These are phyloP conservation scores for Scylla paramamosain DNA, from an alignment of 1,140 invertebrate genomes.

Conservation along the genomic window DNA sequence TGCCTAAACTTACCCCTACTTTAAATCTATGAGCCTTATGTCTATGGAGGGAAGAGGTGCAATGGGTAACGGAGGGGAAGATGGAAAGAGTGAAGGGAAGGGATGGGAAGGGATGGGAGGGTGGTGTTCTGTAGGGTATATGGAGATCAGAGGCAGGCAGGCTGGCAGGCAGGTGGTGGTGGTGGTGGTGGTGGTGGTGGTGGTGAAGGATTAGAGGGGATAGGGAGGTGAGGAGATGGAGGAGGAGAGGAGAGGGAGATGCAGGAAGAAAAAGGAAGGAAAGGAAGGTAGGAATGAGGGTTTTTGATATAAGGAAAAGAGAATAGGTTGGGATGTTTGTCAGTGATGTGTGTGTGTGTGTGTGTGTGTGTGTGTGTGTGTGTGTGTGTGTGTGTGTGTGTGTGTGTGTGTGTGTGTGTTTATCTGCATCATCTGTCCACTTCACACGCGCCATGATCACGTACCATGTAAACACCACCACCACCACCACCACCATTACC, in stretches of 20 bases:
- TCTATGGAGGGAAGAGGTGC: neutral
- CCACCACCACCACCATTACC: too few relatives aligned
- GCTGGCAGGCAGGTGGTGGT: neutral
- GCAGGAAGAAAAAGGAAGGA: neutral
- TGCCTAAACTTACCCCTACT: too few relatives aligned
- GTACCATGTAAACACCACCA: too few relatives aligned
- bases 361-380: conserved; percentile 42
- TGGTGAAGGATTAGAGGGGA: neutral
- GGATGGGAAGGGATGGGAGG: neutral
- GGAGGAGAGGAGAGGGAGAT: neutral
- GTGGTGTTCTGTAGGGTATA: neutral
- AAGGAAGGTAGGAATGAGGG: neutral
- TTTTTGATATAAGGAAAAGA: too few relatives aligned
- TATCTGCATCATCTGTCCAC: too few relatives aligned
- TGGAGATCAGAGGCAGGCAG: neutral
- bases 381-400: conserved; percentile 31
- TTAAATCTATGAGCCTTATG: too few relatives aligned
- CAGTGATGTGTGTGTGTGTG: conserved; percentile 10
- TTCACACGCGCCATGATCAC: too few relatives aligned
- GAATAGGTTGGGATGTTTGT: neutral
- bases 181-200: neutral
- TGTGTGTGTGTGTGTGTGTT: conserved; percentile 31
- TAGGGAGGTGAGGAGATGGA: neutral
- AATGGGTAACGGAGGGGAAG: conserved; percentile 5
- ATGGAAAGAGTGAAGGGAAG: neutral